Conservation (phyloP, 2,797 vertebrate genomes). For the Chloroceryle inda region DNA sequence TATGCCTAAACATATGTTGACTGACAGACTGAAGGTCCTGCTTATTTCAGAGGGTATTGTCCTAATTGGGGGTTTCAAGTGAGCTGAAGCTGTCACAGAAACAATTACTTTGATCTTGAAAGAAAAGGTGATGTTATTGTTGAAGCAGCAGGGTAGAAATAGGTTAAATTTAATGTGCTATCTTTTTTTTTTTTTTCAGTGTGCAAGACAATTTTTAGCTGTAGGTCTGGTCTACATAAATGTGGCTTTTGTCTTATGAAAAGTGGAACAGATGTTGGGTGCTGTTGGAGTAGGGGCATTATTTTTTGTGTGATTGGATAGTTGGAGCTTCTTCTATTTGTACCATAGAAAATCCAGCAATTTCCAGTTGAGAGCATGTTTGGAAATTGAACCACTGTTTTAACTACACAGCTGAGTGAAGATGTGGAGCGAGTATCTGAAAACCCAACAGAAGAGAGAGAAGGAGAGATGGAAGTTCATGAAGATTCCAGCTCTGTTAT, state of each 20-base stretch:
- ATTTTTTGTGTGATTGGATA: conserved; percentile 33
- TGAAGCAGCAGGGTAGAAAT: conserved; percentile 12
- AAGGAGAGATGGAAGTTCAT: conserved; percentile 66
- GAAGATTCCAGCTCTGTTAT: conserved; percentile 76
- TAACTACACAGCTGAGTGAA: conserved; percentile 86
- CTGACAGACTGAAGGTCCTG: not conserved
- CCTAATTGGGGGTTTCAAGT: not conserved
- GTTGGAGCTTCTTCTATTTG: conserved; percentile 62
- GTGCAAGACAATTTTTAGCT: not conserved
- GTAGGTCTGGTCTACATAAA: not conserved
- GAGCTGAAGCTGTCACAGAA: not conserved
- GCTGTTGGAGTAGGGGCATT: not conserved
- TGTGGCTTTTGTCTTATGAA: not conserved
- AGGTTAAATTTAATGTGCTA: not conserved
- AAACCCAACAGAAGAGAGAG: conserved; percentile 68
- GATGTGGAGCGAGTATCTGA: conserved; percentile 77
- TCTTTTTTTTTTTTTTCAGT: not conserved
- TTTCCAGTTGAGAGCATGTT: conserved; percentile 57
- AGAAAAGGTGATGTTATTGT: not conserved
- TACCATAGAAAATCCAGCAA: conserved; percentile 64
- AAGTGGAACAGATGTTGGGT: not conserved
- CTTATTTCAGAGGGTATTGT: not conserved
- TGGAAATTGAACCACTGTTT: conserved; percentile 72
- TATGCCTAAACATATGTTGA: not conserved
- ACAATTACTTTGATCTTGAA: conserved; percentile 5